Conservation (phyloP, 2,113 vertebrate genomes). For the Rhegmatorhina hoffmannsi region DNA sequence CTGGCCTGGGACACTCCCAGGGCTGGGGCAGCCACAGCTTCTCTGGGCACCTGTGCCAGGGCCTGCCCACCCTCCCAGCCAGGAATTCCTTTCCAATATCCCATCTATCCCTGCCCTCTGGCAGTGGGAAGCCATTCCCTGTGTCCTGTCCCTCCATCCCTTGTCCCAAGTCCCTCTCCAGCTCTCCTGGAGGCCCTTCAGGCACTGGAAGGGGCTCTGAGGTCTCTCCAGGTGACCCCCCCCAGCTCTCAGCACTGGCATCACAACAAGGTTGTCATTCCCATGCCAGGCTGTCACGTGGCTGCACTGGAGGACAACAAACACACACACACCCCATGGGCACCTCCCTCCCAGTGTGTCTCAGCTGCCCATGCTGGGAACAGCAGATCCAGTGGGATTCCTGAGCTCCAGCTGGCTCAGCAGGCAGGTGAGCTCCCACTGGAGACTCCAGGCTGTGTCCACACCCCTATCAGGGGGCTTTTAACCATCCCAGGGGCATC, state of each 20-base stretch:
- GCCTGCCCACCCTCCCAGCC: fast-evolving
- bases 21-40: background rate
- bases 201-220: fast-evolving
- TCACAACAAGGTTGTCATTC: background rate
- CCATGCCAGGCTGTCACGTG: background rate
- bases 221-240: background rate
- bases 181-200: background rate
- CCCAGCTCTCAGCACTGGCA: background rate
- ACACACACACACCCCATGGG: fast-evolving
- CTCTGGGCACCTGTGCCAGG: background rate
- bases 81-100: background rate
- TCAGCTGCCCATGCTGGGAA: background rate
- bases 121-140: background rate
- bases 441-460: fast-evolving
- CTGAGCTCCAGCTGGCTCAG: background rate
- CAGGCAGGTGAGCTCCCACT: background rate
- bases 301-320: background rate
- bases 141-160: background rate
- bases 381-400: background rate
- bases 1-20: background rate
- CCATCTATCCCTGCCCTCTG: too few species aligned
- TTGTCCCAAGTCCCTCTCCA: background rate
- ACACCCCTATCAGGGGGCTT: fast-evolving
- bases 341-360: fast-evolving
- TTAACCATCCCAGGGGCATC: background rate